phyloP scores from a whole-genome alignment of 2,797 vertebrate species.

The Syngnathus acus region DNA sequence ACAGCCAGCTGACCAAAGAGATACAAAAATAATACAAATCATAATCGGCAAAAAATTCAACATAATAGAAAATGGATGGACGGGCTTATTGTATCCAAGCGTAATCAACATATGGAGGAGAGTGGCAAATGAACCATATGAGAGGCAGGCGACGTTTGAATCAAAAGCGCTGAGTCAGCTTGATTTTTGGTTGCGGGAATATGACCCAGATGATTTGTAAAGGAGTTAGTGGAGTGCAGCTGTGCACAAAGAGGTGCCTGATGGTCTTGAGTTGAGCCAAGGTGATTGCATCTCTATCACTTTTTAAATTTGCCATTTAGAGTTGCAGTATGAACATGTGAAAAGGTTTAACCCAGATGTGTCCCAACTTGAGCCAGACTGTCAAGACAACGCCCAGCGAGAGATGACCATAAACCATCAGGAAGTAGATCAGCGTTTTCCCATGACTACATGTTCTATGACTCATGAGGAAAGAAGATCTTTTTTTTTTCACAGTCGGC shows the following conservation, averaged over 20 bases:
- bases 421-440: conserved; percentile 31
- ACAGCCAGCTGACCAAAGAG: conserved; percentile 32
- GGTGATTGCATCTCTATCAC: conserved; percentile 29
- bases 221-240: conserved; percentile 37
- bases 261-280: conserved; percentile 26
- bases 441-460: conserved; percentile 43
- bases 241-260: conserved; percentile 48
- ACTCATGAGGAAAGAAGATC: conserved; percentile 33
- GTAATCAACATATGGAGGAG: too few species aligned
- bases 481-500: conserved; percentile 30
- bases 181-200: background rate
- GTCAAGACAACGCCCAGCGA: conserved; percentile 11
- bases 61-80: background rate
- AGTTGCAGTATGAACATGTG: background rate
- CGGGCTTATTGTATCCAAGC: too few species aligned
- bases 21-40: background rate
- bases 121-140: background rate
- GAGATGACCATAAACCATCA: conserved; percentile 31
- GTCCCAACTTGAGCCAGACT: conserved; percentile 16
- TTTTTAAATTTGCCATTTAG: conserved; percentile 15
- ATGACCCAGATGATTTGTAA: conserved; percentile 7
- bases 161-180: background rate
- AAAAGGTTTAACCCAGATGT: conserved; percentile 9
- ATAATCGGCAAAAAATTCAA: conserved; percentile 12
- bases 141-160: background rate